Evolutionary conservation across 2,888 invertebrate species (phyloP).

Genomic region (Melanotus villosus): DNA sequence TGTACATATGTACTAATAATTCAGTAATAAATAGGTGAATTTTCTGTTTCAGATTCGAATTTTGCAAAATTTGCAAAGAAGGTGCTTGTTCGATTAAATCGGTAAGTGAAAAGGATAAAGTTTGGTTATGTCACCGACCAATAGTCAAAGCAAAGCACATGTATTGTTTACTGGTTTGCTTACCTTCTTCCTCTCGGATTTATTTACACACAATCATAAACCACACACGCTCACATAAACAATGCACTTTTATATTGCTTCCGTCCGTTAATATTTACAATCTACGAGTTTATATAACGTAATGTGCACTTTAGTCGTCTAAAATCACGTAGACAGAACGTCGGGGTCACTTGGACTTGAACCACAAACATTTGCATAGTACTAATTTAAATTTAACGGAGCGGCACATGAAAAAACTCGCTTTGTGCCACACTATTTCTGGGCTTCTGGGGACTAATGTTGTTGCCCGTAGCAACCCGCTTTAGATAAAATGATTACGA

Average conservation of each 20-base stretch:
- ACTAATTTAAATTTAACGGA: neutral
- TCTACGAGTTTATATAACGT: neutral
- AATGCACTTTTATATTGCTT: conserved; percentile 17
- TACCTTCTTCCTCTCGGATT: conserved; percentile 6
- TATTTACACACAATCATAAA: conserved; percentile 23
- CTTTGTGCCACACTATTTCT: neutral
- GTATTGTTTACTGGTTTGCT: conserved; percentile 36
- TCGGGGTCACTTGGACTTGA: conserved; percentile 13
- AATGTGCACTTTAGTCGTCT: conserved; percentile 3
- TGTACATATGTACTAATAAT: too few species aligned
- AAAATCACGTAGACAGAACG: conserved; percentile 16
- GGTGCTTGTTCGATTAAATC: too few species aligned
- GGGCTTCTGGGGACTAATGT: neutral
- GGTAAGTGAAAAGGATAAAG: too few species aligned
- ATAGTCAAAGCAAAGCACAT: too few species aligned
- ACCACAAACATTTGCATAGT: conserved; percentile 25
- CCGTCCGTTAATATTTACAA: conserved; percentile 13
- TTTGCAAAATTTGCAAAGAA: too few species aligned
- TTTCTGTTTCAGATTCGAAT: too few species aligned
- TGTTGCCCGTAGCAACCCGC: conserved; percentile 6
- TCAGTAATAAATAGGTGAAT: too few species aligned
- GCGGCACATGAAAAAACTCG: neutral
- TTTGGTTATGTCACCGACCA: too few species aligned
- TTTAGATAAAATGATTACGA: too few species aligned
- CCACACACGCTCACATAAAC: conserved; percentile 22